Base-by-base conservation (phyloP, 2,113 vertebrate species). In the Peromyscus maniculatus region DNA sequence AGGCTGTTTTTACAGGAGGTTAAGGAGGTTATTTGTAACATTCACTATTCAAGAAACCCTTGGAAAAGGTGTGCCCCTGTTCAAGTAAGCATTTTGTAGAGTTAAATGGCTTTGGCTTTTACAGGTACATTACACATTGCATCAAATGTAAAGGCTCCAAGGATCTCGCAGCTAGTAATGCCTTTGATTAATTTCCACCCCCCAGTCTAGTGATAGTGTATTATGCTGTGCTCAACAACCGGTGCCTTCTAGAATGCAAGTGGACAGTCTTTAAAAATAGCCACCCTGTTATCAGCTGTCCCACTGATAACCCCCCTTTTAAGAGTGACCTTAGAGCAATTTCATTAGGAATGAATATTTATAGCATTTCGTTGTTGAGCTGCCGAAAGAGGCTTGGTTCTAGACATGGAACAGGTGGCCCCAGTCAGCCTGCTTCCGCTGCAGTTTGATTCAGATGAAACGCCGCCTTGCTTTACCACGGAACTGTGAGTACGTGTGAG, bases 241-340 rank as follows among this genome's bases (percentile, higher is more conserved):
- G 21, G 84, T 36, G 16, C 75, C 43, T 89, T 94, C 72, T 96
- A 57, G 82, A 94, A 66, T 92, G 39, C 88, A 94, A 89, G 22
- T 71, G 69, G 82, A 26, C 46, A 31, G 87, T 64, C 92, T 86
- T 91, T 96, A 67, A 94, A 91, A 91, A 92, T n/a, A 96, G 83
- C 95, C 91, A 83, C 72, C 94, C 93, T 94, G 71, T 96, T 89
- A 88, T 95, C 98, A 98, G 97, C 97, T 98, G 97, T 93, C 97
- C 96, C 12, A 75, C 78, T 69, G 33, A 43, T 93, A 96, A 19
- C 97, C 95, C 64, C 91, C 89, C 52, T 96, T 97, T 98, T 97
- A 95, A 95, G 96, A 98, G 92, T 97, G 95, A 96, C 97, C 94
- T 97, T 97, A 92, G 96, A 97, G 96, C 93, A 87, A 96, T 98